Evolutionary conservation across 2,797 vertebrate species (phyloP), one percentile per base, ranked within the genome.

Genomic region (Coreius guichenoti): DNA sequence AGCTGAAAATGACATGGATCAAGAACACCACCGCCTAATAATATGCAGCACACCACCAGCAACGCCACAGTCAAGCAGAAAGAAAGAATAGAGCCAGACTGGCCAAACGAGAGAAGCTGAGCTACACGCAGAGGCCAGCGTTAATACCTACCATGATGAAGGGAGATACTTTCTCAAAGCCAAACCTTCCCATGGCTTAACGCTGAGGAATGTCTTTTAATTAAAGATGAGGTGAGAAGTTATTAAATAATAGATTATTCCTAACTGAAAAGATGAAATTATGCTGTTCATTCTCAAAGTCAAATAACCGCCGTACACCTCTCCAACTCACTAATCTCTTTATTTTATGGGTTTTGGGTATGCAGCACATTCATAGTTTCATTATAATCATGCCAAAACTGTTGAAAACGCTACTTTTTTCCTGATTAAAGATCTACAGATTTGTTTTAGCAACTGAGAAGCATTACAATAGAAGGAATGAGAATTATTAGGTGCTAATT

Each of bases 21-120:
- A 72, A 86, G 80, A 80, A 84, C 81, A 82, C 81, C 68, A 72
- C 61, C 2, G 45, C 26, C 63, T 91, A 89, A 91, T 86, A 85
- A 90, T 79, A 87, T 47, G 63, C 83, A 82, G 82, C 76, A 49
- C 69, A 80, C 56, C 83, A 68, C 49, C 39, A 63, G 9, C 56
- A 36, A 72, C 70, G 43, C 36, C 82, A 54, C 43, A 86, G 84
- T 63, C 74, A 54, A 75, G 39, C 63, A 69, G 56, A 80, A 81
- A 45, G 33, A 56, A 80, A 79, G 80, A 84, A 69, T 45, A 58
- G 29, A 65, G 70, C 43, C 45, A 8, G 75, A 12, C 58, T 23
- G 68, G 49, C 23, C 49, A 80, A 77, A 73, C 33, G 54, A 69
- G 72, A 81, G 80, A 61, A 1, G 56, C 36, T 23, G 81, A 80